Evolutionary conservation across 2,113 vertebrate genomes (phyloP).

Genomic region (Gila orcuttii): DNA sequence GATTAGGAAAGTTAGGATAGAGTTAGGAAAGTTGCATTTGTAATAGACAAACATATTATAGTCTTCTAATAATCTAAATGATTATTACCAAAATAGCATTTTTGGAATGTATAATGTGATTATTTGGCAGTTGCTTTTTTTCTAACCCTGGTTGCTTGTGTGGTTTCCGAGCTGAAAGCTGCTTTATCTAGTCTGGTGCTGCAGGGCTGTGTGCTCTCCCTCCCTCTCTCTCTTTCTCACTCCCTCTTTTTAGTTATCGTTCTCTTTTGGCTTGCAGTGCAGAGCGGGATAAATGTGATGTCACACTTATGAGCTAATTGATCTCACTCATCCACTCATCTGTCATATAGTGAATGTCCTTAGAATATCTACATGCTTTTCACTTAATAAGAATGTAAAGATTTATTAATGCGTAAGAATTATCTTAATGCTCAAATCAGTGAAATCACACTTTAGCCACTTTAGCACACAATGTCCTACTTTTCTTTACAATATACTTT

Average conservation of each 20-base stretch:
- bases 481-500: conserved; percentile 3
- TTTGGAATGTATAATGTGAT: neutral
- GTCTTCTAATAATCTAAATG: neutral
- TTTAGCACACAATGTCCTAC: neutral
- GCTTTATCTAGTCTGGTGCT: conserved; percentile 62
- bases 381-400: neutral
- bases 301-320: conserved; percentile 23
- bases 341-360: conserved; percentile 19
- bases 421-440: neutral
- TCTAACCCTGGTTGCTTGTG: conserved; percentile 46
- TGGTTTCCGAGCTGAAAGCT: conserved; percentile 38
- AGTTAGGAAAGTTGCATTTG: neutral
- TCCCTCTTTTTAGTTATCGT: neutral
- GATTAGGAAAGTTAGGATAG: too few species aligned
- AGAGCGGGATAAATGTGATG: conserved; percentile 24
- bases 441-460: neutral
- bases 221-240: conserved; percentile 50
- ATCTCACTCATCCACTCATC: conserved; percentile 48
- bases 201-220: conserved; percentile 55
- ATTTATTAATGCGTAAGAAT: neutral
- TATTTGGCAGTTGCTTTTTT: conserved; percentile 15
- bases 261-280: conserved; percentile 40
- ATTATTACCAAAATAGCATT: conserved; percentile 1
- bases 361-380: neutral
- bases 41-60: neutral